These are phyloP conservation scores for Coendou prehensilis DNA, from an alignment of 2,797 vertebrate species.

Conservation along the genomic window DNA sequence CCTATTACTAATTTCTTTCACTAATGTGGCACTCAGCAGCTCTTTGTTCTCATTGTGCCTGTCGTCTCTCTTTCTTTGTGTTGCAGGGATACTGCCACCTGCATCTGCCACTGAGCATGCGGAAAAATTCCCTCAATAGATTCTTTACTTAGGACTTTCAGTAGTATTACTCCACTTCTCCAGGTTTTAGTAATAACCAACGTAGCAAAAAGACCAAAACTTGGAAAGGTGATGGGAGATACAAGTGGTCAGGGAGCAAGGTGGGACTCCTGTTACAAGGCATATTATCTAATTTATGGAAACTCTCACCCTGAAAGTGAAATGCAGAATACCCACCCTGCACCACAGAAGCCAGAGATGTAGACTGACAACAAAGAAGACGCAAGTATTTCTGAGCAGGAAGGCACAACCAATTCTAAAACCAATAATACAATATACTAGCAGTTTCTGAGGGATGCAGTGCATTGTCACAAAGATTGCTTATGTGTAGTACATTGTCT, in stretches of 20 bases:
- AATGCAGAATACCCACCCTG: slow-evolving; percentile 4
- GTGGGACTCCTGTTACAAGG: neutral
- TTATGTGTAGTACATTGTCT: neutral
- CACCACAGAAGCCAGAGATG: neutral
- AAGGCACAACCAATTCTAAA: slow-evolving; percentile 10
- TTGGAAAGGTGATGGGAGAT: slow-evolving; percentile 77
- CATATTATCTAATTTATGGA: neutral
- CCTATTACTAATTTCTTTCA: slow-evolving; percentile 72
- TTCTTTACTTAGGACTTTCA: slow-evolving; percentile 83
- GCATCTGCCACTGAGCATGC: slow-evolving; percentile 87
- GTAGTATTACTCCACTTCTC: slow-evolving; percentile 80
- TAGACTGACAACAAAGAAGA: neutral
- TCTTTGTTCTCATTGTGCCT: slow-evolving; percentile 86
- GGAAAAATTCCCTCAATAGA: slow-evolving; percentile 82
- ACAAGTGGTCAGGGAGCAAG: slow-evolving; percentile 79
- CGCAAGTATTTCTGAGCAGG: slow-evolving; percentile 49
- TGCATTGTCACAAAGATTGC: neutral
- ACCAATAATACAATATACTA: neutral
- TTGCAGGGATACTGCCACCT: slow-evolving; percentile 80
- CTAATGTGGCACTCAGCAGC: slow-evolving; percentile 68
- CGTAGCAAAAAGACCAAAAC: slow-evolving; percentile 66
- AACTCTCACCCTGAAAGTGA: neutral
- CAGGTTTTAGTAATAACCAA: slow-evolving; percentile 83
- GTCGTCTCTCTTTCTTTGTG: slow-evolving; percentile 84
- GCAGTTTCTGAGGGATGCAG: neutral